These are phyloP conservation scores for Brachylomia viminalis DNA, from an alignment of 2,888 invertebrate species.

Conservation along the genomic window DNA sequence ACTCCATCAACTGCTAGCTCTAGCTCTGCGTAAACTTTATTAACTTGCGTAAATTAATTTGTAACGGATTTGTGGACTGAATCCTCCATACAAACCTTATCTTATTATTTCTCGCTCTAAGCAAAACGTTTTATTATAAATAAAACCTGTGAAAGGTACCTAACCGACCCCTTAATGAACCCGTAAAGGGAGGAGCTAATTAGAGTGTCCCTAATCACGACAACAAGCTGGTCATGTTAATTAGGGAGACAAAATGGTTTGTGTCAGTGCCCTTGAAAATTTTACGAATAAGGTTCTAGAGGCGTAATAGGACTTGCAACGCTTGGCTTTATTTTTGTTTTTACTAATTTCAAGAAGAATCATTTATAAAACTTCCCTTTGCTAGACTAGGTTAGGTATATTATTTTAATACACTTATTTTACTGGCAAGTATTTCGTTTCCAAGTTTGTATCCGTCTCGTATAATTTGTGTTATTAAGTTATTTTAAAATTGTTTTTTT, in stretches of 20 bases:
- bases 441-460: background rate
- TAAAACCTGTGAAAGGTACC: slow-evolving; percentile 4
- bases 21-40: background rate
- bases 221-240: slow-evolving; percentile 59
- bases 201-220: slow-evolving; percentile 52
- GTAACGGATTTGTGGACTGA: background rate
- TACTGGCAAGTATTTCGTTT: background rate
- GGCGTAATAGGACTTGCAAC: slow-evolving; percentile 17
- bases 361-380: background rate
- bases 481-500: background rate
- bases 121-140: background rate
- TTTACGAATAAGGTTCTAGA: slow-evolving; percentile 11
- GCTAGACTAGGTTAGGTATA: background rate
- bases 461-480: background rate
- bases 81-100: background rate
- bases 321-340: slow-evolving; percentile 1
- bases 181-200: slow-evolving; percentile 50
- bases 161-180: slow-evolving; percentile 29
- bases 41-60: background rate
- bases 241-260: slow-evolving; percentile 53
- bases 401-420: background rate
- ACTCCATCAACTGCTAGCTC: background rate
- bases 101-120: background rate
- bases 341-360: background rate
- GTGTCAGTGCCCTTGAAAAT: slow-evolving; percentile 37